A percentile compares a stretch with the other conserved stretches of the same genome.
Conservation (phyloP, 53 echinoderm and acorn worm genomes). For the Antedon mediterranea region DNA sequence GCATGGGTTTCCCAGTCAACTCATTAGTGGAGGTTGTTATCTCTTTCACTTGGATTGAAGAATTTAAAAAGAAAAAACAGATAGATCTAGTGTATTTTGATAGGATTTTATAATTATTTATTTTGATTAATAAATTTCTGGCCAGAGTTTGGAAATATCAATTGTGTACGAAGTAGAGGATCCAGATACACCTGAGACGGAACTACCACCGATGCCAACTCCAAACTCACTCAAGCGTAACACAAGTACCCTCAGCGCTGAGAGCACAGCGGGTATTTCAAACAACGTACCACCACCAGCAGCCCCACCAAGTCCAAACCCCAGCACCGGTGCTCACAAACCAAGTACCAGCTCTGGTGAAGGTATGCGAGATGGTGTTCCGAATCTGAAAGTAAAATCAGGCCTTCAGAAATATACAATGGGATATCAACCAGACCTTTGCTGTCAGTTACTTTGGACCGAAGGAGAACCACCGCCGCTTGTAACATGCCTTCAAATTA, state of each 20-base stretch:
- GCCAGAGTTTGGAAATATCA: constrained; percentile 71
- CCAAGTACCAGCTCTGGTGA: constrained; percentile 40
- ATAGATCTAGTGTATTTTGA: no score
- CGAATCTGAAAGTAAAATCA: constrained; percentile 74
- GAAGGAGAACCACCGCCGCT: constrained; percentile 88
- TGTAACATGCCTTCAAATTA: constrained; percentile 68
- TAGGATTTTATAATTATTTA: background rate
- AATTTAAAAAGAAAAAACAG: no score
- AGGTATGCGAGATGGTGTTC: constrained; percentile 60
- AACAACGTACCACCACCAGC: constrained; percentile 11
- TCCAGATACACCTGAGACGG: constrained; percentile 84
- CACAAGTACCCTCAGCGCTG: constrained; percentile 77
- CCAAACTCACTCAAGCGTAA: constrained; percentile 68
- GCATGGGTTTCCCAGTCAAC: no score
- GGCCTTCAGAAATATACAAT: constrained; percentile 53
- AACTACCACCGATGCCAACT: constrained; percentile 64
- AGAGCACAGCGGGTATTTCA: constrained; percentile 41
- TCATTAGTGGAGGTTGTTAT: no score
- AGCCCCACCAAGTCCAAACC: constrained; percentile 12
- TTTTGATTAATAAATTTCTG: background rate
- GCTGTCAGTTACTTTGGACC: constrained; percentile 74
- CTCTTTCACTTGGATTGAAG: no score
- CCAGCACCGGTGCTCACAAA: background rate
- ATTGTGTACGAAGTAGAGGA: constrained; percentile 94
- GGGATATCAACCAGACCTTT: constrained; percentile 72